These are phyloP conservation scores for Oreortyx pictus DNA, from an alignment of 2,797 vertebrate genomes.

Conservation along the genomic window DNA sequence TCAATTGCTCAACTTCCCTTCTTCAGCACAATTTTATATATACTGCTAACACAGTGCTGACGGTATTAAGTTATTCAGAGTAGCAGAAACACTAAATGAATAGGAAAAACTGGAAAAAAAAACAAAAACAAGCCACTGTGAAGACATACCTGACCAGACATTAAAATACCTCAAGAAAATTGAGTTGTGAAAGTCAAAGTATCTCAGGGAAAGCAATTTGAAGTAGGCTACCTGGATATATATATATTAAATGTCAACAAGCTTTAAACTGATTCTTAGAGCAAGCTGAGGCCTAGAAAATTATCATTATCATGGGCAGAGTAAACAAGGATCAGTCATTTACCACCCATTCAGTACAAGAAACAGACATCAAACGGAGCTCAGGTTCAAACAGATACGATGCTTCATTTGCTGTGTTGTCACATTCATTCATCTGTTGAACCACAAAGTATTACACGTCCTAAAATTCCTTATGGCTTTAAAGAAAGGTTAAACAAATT, in stretches of 20 bases:
- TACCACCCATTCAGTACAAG: background rate
- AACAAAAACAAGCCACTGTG: accelerated
- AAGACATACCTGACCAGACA: background rate
- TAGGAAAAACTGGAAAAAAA: background rate
- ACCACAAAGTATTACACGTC: background rate
- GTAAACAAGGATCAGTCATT: background rate
- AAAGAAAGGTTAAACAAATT: background rate
- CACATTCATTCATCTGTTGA: background rate
- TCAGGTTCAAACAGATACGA: background rate
- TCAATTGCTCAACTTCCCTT: background rate
- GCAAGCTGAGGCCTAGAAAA: background rate
- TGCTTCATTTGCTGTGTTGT: background rate
- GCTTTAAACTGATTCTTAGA: background rate
- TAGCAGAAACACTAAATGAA: background rate
- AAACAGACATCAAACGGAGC: background rate
- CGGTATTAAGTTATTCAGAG: background rate
- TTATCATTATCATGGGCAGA: accelerated
- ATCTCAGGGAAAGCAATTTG: background rate
- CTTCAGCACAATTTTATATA: background rate
- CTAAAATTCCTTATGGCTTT: background rate
- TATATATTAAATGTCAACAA: background rate
- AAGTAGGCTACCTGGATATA: background rate
- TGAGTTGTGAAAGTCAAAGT: background rate
- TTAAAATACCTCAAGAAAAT: background rate
- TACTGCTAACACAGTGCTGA: background rate